A percentile compares a stretch with the other conserved stretches of the same genome.
Conservation (phyloP, 2,113 vertebrate genomes). For the Struthidea cinerea region DNA sequence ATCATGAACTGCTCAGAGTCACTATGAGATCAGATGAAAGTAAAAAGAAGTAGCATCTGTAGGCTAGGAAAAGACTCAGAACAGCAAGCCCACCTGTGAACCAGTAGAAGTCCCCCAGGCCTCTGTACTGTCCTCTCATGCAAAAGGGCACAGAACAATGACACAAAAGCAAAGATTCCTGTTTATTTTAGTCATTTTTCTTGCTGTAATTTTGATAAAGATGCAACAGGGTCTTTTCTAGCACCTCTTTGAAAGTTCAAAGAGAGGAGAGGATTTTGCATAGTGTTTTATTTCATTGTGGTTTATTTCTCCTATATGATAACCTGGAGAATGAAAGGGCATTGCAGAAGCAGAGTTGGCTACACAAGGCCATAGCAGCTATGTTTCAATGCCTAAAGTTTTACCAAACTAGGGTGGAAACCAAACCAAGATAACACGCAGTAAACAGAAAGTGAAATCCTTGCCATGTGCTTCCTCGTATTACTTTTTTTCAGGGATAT, state of each 20-base stretch:
- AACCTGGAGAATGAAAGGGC: not conserved
- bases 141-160: not conserved
- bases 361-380: not conserved
- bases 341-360: not conserved
- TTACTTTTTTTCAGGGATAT: not conserved
- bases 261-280: not conserved
- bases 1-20: not conserved
- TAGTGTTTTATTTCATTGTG: not conserved
- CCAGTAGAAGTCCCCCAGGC: not conserved
- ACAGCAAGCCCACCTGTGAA: not conserved
- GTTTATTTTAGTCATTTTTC: not conserved
- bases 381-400: not conserved
- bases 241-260: not conserved
- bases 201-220: not conserved
- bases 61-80: not conserved
- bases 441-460: not conserved
- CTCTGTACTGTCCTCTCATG: not conserved
- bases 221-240: not conserved
- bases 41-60: not conserved
- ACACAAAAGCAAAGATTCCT: not conserved
- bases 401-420: not conserved
- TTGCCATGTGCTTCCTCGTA: not conserved
- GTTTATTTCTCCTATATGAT: not conserved
- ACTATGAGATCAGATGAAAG: not conserved
- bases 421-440: not conserved